These are phyloP conservation scores for Caenorhabditis afra DNA, from an alignment of 2,888 invertebrate species.

Conservation along the genomic window DNA sequence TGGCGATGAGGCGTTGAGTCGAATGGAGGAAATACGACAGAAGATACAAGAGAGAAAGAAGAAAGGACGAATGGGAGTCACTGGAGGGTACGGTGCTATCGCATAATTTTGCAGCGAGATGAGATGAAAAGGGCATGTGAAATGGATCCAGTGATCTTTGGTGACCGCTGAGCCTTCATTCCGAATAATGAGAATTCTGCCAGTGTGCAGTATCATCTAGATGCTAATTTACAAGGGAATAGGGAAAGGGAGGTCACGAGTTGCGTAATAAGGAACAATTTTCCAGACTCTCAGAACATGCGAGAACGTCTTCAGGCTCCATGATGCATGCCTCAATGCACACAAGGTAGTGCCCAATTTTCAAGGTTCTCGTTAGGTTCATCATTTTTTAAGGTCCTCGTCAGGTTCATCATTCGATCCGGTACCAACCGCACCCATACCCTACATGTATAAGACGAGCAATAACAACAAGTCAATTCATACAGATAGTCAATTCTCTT, in stretches of 20 bases:
- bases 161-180: too few species aligned
- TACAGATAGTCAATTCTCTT: conserved; percentile 40
- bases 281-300: conserved; percentile 48
- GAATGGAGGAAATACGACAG: conserved; percentile 77
- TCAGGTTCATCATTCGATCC: conserved; percentile 41
- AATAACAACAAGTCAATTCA: conserved; percentile 48
- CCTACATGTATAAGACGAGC: conserved; percentile 32
- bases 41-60: conserved; percentile 74
- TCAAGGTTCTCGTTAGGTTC: neutral
- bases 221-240: too few species aligned
- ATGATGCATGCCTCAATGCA: conserved; percentile 30
- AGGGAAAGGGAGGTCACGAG: too few species aligned
- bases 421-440: conserved; percentile 26
- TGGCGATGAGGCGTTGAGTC: conserved; percentile 62
- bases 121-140: too few species aligned
- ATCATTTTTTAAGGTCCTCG: conserved; percentile 23
- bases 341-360: conserved; percentile 21
- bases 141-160: too few species aligned
- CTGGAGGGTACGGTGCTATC: conserved; percentile 58
- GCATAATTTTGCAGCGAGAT: neutral
- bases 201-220: too few species aligned
- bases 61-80: conserved; percentile 65
- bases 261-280: too few species aligned
- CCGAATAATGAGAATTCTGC: too few species aligned
- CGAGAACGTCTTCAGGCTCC: conserved; percentile 46